phyloP scores from a whole-genome alignment of 2,888 invertebrate genomes.

The Cryptocheilus praepositus region DNA sequence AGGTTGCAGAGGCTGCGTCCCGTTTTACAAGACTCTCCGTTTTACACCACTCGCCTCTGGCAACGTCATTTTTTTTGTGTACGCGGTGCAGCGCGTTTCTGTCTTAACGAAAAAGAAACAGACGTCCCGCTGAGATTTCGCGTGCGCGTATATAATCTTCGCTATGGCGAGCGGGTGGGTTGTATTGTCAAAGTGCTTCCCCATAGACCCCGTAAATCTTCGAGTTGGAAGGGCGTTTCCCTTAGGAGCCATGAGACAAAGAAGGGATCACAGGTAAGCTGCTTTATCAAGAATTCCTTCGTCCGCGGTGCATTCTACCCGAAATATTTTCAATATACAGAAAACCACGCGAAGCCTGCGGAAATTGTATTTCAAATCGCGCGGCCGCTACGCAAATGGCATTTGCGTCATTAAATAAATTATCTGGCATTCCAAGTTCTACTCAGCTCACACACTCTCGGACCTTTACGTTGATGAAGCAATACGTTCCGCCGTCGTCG shows the following conservation, averaged over 20 bases:
- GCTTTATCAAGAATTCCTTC: conserved; percentile 38
- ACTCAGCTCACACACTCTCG: too few relatives aligned
- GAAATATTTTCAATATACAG: conserved; percentile 9
- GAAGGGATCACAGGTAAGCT: conserved; percentile 38
- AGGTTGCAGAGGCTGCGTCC: conserved; percentile 1
- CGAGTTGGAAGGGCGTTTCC: conserved; percentile 23
- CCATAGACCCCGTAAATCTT: conserved; percentile 53
- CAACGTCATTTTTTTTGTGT: neutral
- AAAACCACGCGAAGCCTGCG: neutral
- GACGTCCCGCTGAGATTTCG: conserved; percentile 26
- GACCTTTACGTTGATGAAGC: too few relatives aligned
- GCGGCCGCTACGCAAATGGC: too few relatives aligned
- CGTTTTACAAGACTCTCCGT: neutral
- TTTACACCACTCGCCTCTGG: neutral
- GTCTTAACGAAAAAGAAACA: neutral
- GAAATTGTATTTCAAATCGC: too few relatives aligned
- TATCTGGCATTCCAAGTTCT: too few relatives aligned
- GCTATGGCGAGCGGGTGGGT: neutral
- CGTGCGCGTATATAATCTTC: neutral
- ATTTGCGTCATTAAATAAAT: too few relatives aligned
- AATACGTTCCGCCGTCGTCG: too few relatives aligned
- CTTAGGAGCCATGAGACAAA: conserved; percentile 36
- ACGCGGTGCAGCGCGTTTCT: neutral
- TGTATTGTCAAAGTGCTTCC: conserved; percentile 52
- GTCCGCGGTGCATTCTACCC: neutral